Evolutionary conservation across 1,140 invertebrate species (phyloP), one percentile per base, ranked within the genome.

Genomic region (Ostrea edulis): DNA sequence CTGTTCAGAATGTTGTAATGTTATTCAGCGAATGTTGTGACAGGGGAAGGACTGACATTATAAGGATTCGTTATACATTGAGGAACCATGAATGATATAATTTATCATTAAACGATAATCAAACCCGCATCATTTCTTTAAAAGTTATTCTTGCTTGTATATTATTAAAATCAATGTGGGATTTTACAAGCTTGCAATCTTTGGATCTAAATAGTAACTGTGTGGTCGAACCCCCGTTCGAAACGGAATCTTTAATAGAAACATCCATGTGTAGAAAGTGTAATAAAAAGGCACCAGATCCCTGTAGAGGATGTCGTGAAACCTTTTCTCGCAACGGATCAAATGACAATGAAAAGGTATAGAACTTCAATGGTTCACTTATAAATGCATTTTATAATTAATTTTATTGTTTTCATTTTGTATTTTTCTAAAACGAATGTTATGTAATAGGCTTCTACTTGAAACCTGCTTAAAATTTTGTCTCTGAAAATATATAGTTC

Each of bases 151-250:
- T 14, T 62, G 14, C 14, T 77, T 25, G 7, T 8, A 29, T 77
- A 14, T 77, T 29, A 29, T 29, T 77, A 14, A 35, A 77, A 29
- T 77, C 68, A 77, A 77, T 77, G 68, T 77, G 68, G 68, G 29
- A 77, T 77, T 77, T 14, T 77, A 77, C 68, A 77, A 77, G 35
- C 29, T 35, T 77, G 68, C 68, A 77, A 77, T 77, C 68, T 25
- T 77, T 77, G 68, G 68, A 77, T 77, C 68, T 77, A 12, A 77
- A 77, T 35, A 77, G 68, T 0, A 77, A 77, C 68, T 77, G 68
- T 77, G 68, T 77, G 22, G 14, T 77, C 4, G 68, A 77, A 29
- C 11, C 68, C 8, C 25, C 68, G 29, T 29, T 35, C 25, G 68
- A 77, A 77, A 77, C 68, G 68, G 68, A 77, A 77, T 77, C 68